These are phyloP conservation scores for Halocynthia roretzi DNA, from an alignment of 23 tunicate genomes.

Conservation along the genomic window DNA sequence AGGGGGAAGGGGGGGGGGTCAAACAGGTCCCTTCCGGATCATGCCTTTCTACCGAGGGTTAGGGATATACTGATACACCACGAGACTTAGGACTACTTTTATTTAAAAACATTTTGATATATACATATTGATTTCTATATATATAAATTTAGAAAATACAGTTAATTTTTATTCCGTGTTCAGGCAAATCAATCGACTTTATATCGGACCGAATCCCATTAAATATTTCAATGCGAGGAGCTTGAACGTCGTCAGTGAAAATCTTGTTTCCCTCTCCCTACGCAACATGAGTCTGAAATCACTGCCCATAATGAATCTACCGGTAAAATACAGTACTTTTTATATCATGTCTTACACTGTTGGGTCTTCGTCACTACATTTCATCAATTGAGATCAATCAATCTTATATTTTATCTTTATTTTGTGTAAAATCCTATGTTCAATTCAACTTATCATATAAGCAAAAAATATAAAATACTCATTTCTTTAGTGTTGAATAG, in stretches of 20 bases:
- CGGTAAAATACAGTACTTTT: background rate
- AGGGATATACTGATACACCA: no score
- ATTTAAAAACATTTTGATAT: no score
- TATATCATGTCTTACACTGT: background rate
- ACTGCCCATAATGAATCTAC: constrained; percentile 12
- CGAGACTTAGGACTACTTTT: no score
- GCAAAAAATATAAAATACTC: no score
- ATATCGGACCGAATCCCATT: constrained; percentile 72
- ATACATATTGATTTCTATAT: no score
- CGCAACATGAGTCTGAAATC: constrained; percentile 49
- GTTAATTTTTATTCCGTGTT: background rate
- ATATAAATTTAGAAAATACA: background rate
- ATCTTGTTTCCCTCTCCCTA: constrained; percentile 24
- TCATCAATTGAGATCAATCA: background rate
- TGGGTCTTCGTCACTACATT: background rate
- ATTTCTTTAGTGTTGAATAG: no score
- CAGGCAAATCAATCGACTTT: constrained; percentile 38
- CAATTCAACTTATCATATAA: no score
- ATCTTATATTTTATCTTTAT: background rate
- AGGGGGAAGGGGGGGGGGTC: no score
- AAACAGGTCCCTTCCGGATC: no score
- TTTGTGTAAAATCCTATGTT: no score
- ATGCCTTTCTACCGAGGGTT: no score
- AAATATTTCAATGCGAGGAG: constrained; percentile 34
- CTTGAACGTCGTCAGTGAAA: constrained; percentile 22